These are phyloP conservation scores for Pangasius macronema DNA, from an alignment of 2,797 vertebrate species.

Conservation along the genomic window DNA sequence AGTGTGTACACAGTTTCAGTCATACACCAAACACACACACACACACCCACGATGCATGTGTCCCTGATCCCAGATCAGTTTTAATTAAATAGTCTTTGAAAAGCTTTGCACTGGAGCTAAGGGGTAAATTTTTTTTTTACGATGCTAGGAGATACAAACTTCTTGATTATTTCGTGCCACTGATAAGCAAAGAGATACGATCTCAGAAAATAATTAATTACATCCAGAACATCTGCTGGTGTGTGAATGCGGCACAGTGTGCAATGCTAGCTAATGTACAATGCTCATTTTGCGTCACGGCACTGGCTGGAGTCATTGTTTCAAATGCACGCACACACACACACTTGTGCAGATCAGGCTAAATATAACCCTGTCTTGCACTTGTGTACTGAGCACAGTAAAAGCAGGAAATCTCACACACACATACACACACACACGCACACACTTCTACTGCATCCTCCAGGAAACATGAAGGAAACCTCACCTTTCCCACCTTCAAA, in stretches of 20 bases:
- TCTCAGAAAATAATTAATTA: background rate
- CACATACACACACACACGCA: background rate
- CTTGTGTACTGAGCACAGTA: background rate
- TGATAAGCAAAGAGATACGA: background rate
- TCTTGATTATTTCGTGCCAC: background rate
- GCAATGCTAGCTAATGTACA: background rate
- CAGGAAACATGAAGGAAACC: constrained; percentile 47
- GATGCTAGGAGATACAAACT: background rate
- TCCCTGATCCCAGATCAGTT: background rate
- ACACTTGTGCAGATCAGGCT: background rate
- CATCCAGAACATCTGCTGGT: background rate
- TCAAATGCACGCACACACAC: constrained; percentile 32
- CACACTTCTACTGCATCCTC: constrained; percentile 5
- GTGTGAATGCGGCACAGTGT: background rate
- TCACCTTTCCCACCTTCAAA: constrained; percentile 26
- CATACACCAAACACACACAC: background rate
- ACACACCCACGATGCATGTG: background rate
- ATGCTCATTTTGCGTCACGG: constrained; percentile 10
- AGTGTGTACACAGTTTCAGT: constrained; percentile 75
- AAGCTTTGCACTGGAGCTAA: background rate
- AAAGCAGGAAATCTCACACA: constrained; percentile 14
- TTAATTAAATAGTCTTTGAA: background rate
- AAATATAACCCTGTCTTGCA: constrained; percentile 2
- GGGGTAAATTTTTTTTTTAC: background rate
- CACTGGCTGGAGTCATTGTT: constrained; percentile 10